Evolutionary conservation across 2,113 vertebrate species (phyloP), one percentile per base, ranked within the genome.

Genomic region (Catharus bicknelli): DNA sequence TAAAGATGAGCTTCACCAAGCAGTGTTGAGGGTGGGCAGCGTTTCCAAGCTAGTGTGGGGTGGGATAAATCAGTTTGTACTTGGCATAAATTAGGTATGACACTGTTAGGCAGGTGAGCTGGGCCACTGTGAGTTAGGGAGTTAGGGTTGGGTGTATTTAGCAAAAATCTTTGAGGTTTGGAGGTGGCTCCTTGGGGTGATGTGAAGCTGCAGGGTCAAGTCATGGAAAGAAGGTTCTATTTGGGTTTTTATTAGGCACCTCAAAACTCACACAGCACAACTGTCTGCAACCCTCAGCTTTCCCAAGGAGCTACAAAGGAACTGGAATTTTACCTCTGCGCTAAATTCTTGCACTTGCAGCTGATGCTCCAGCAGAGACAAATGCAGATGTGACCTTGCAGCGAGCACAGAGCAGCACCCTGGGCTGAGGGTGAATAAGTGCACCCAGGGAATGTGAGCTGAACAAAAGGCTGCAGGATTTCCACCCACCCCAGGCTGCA

Each of bases 401-500:
- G 74, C 1, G 48, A 50, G 66, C 54, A 8, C 57, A 54, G 11
- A 50, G 81, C 68, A 78, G 42, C 54, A 9, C 36, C 2, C 5
- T 2, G 63, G 55, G 58, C 12, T 90, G 67, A 51, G 43, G 80
- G 83, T 1, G 4, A 62, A 15, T 8, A 83, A 34, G 23, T 84
- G 77, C 83, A 22, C 17, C 6, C 21, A 10, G 51, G 0, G 1
- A 59, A 30, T 1, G 1, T 5, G 15, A 64, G 34, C 45, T 43
- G 54, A 64, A 87, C 54, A 70, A 90, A 89, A 82, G 29, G 16
- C 94, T 80, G 67, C 70, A 76, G 83, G 66, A 92, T 55, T 82
- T n/a, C 84, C 78, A 69, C 42, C 55, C 72, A 58, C n/a, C 5
- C 2, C 1, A 84, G 32, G 16, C 93, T 80, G 67, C 70, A 76